A percentile compares a stretch with the other conserved stretches of the same genome.
Evolutionary conservation across 2,113 vertebrate genomes (phyloP).

Genomic region (Cyanistes caeruleus): DNA sequence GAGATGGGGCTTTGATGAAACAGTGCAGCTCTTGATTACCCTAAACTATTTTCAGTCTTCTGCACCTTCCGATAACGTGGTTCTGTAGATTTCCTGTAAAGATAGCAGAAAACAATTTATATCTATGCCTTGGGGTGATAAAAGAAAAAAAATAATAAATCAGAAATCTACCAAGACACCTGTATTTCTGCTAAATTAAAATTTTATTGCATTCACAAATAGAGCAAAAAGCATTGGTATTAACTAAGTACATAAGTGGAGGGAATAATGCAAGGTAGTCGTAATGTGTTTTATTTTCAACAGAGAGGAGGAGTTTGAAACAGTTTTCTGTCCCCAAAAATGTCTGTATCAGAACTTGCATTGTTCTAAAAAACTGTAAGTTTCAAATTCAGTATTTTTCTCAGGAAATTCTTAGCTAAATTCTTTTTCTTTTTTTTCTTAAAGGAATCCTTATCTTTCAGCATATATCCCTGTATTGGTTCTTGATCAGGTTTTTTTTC

Average conservation of each 20-base stretch:
- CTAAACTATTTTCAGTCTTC: neutral
- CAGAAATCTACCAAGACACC: neutral
- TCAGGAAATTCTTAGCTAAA: neutral
- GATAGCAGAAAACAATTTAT: conserved; percentile 28
- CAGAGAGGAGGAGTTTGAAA: neutral
- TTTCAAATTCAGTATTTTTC: neutral
- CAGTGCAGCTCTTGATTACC: neutral
- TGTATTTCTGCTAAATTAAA: conserved; percentile 19
- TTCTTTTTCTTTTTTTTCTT: neutral
- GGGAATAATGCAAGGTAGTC: neutral
- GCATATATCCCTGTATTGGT: neutral
- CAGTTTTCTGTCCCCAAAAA: neutral
- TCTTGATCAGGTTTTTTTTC: neutral
- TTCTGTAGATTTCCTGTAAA: conserved; percentile 7
- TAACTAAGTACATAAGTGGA: neutral
- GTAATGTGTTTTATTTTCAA: neutral
- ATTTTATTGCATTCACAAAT: neutral
- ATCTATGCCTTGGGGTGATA: neutral
- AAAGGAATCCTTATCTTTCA: neutral
- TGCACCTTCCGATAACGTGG: neutral
- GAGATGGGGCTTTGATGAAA: neutral
- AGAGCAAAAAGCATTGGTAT: neutral
- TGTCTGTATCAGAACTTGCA: neutral
- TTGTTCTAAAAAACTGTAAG: neutral
- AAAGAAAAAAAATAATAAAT: neutral